Percentiles rank a stretch among this genome's conserved stretches.
These are phyloP conservation scores for Daktulosphaira vitifoliae DNA, from an alignment of 1,140 invertebrate genomes.

Conservation along the genomic window DNA sequence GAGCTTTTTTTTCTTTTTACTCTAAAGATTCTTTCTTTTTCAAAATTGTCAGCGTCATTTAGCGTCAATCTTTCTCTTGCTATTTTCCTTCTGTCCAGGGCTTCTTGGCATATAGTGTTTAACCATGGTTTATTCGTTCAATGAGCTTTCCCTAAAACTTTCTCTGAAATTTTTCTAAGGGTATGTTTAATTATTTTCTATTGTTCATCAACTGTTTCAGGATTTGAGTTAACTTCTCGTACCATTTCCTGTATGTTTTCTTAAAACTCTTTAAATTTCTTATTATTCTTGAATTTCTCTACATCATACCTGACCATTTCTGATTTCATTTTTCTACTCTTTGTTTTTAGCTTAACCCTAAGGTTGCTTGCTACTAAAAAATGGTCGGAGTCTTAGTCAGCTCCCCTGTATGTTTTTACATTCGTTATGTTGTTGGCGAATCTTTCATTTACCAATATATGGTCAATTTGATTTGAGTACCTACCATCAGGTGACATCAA, in stretches of 20 bases:
- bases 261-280: neutral
- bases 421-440: too few species aligned
- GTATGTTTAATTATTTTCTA: neutral
- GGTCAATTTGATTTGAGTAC: too few species aligned
- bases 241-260: neutral
- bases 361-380: neutral
- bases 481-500: too few species aligned
- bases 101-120: neutral
- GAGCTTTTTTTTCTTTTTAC: too few species aligned
- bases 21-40: neutral
- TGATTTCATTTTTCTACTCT: neutral
- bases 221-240: neutral
- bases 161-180: neutral
- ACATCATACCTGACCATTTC: too few species aligned
- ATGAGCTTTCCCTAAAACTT: neutral
- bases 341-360: neutral
- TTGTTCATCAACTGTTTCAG: neutral
- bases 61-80: neutral
- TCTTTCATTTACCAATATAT: too few species aligned
- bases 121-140: neutral
- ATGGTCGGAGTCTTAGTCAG: neutral
- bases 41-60: neutral
- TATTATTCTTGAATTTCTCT: neutral
- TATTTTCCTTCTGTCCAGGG: too few species aligned
- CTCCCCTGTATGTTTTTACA: neutral